These are phyloP conservation scores for Aotus griseimembra DNA, from an alignment of 2,797 vertebrate genomes.

Conservation along the genomic window DNA sequence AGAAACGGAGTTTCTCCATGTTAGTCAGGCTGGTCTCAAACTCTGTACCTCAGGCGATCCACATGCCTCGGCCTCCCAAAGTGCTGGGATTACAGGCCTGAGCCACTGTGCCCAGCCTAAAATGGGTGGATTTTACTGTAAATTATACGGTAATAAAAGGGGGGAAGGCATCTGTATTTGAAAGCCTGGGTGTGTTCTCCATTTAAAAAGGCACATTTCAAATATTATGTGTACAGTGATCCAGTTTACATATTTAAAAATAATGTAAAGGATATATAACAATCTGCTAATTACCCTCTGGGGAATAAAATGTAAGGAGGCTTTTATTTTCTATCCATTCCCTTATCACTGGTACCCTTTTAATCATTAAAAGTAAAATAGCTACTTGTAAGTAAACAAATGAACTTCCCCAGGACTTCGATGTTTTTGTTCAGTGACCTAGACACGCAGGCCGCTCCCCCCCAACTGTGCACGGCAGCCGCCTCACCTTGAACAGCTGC, in stretches of 20 bases:
- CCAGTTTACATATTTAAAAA: not conserved
- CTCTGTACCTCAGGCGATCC: too few relatives aligned
- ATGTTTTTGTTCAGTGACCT: not conserved
- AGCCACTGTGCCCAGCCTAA: too few relatives aligned
- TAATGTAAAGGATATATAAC: not conserved
- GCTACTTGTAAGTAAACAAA: not conserved
- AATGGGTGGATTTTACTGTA: too few relatives aligned
- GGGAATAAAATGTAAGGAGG: accelerated
- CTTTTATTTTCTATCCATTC: not conserved
- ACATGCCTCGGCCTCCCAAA: too few relatives aligned
- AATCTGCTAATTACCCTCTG: not conserved
- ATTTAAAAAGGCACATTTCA: not conserved
- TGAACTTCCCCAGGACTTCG: not conserved
- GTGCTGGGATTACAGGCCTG: too few relatives aligned
- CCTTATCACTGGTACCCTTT: not conserved
- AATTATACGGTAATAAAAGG: not conserved
- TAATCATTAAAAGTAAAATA: not conserved
- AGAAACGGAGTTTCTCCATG: too few relatives aligned
- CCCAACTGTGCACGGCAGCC: not conserved
- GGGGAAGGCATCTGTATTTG: too few relatives aligned
- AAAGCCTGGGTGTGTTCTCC: not conserved
- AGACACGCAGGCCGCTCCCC: too few relatives aligned
- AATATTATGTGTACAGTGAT: accelerated
- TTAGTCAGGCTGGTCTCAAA: too few relatives aligned
- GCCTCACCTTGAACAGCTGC: conserved; percentile 88